These are phyloP conservation scores for Cyanocitta stelleri DNA, from an alignment of 2,113 vertebrate species.

Conservation along the genomic window DNA sequence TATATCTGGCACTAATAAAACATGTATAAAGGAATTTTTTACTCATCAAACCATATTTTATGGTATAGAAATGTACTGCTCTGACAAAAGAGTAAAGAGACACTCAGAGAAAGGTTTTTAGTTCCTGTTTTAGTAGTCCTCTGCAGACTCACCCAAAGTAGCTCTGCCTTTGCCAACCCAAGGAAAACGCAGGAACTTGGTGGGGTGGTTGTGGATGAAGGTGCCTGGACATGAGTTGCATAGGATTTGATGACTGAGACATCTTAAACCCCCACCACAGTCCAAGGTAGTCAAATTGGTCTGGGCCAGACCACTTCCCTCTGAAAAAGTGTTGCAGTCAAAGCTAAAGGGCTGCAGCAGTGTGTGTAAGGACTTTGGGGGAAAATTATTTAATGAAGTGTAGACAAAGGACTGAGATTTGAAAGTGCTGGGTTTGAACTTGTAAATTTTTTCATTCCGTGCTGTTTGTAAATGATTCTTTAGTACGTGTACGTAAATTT, in stretches of 20 bases:
- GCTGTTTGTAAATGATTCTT: background rate
- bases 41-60: background rate
- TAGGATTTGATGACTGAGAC: background rate
- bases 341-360: background rate
- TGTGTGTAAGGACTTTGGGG: background rate
- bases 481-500: background rate
- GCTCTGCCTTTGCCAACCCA: background rate
- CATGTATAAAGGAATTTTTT: background rate
- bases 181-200: background rate
- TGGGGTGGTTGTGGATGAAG: background rate
- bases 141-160: background rate
- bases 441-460: background rate
- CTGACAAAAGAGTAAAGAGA: background rate
- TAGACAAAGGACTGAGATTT: background rate
- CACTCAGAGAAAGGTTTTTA: background rate
- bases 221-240: background rate
- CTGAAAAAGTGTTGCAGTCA: background rate
- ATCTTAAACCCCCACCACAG: background rate
- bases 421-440: background rate
- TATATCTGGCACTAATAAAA: background rate
- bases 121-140: background rate
- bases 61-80: background rate
- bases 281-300: background rate
- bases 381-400: background rate
- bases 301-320: background rate